A percentile compares a stretch with the other conserved stretches of the same genome.
Evolutionary conservation across 2,797 vertebrate genomes (phyloP).

Genomic region (Sebastes minor): DNA sequence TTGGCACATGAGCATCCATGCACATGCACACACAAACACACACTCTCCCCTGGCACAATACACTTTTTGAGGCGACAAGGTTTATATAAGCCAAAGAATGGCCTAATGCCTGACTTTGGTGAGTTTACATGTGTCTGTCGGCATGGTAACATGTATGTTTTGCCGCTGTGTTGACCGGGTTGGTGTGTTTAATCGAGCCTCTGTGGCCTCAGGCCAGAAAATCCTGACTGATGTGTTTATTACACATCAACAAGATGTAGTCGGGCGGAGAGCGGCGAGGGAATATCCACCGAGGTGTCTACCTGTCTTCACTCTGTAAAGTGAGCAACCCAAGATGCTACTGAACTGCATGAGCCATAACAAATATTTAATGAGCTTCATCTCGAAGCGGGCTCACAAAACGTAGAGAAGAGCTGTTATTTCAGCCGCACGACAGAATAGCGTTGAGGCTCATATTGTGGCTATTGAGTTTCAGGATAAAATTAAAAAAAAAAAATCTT

Average conservation of each 20-base stretch:
- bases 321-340: conserved; percentile 8
- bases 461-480: conserved; percentile 22
- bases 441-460: conserved; percentile 18
- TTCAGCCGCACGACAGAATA: conserved; percentile 8
- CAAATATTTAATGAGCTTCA: conserved; percentile 52
- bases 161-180: neutral
- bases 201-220: conserved; percentile 32
- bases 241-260: neutral
- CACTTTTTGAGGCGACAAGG: conserved; percentile 19
- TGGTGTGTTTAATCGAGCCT: neutral
- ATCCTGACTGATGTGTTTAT: conserved; percentile 27
- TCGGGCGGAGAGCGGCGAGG: neutral
- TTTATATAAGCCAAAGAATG: conserved; percentile 31
- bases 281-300: neutral
- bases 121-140: conserved; percentile 33
- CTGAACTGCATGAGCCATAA: neutral
- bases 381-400: neutral
- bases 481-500: conserved; percentile 9
- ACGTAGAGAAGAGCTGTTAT: conserved; percentile 6
- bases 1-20: conserved; percentile 57
- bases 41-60: conserved; percentile 24
- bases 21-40: conserved; percentile 50
- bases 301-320: conserved; percentile 19
- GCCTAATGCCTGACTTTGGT: conserved; percentile 8
- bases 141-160: conserved; percentile 42